Evolutionary conservation across 2,113 vertebrate species (phyloP).

Genomic region (Steatornis caripensis): DNA sequence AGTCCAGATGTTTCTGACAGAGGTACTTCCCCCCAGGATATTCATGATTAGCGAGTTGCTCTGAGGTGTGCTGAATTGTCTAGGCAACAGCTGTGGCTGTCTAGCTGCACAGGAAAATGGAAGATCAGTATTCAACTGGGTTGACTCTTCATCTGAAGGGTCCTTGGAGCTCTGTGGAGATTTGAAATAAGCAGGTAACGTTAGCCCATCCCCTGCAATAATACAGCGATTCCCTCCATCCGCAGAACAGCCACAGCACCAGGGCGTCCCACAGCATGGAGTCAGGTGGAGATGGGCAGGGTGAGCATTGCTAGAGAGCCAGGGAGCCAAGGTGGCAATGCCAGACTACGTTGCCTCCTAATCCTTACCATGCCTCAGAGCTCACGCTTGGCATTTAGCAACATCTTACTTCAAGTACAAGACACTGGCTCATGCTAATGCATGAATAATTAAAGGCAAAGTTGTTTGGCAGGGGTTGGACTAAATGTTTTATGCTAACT

Average conservation of each 20-base stretch:
- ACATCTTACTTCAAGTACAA: neutral
- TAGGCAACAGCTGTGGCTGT: constrained; percentile 35
- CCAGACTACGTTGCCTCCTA: neutral
- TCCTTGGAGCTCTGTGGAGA: constrained; percentile 81
- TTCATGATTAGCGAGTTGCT: constrained; percentile 71
- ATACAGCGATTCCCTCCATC: neutral
- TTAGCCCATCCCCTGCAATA: neutral
- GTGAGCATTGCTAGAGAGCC: neutral
- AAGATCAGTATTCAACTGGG: constrained; percentile 69
- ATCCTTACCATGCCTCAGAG: neutral
- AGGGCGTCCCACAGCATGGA: neutral
- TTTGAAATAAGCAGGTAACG: neutral
- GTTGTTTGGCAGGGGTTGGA: constrained; percentile 26
- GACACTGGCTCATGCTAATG: neutral
- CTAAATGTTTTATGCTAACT: constrained; percentile 26
- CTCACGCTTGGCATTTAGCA: neutral
- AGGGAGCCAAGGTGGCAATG: neutral
- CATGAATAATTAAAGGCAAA: constrained; percentile 25
- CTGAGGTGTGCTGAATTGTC: constrained; percentile 70
- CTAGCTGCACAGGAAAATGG: constrained; percentile 42
- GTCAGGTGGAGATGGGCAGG: neutral
- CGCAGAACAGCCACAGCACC: neutral
- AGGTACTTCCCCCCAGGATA: constrained; percentile 71
- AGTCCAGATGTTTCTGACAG: constrained; percentile 88
- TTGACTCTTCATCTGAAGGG: constrained; percentile 77